These are phyloP conservation scores for Anolis sagrei DNA, from an alignment of 2,113 vertebrate species.

Conservation along the genomic window DNA sequence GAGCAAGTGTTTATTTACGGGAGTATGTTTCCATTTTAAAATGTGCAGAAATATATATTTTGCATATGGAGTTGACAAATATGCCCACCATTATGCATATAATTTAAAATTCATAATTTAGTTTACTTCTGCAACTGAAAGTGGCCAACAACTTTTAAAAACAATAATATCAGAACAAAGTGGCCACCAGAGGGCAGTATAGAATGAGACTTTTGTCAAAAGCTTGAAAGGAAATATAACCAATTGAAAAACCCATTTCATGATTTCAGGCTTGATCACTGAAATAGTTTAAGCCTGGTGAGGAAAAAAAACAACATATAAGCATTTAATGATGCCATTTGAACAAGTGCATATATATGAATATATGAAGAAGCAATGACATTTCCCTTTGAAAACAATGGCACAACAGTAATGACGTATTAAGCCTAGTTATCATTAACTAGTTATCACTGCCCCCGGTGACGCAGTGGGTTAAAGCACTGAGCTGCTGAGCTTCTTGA, in stretches of 20 bases:
- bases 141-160: not conserved
- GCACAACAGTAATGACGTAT: not conserved
- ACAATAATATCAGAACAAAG: not conserved
- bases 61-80: not conserved
- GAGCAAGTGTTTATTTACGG: not conserved
- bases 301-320: not conserved
- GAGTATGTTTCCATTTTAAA: not conserved
- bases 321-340: not conserved
- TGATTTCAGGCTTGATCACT: not conserved
- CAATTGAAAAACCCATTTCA: constrained; percentile 23
- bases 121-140: not conserved
- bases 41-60: not conserved
- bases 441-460: too few relatives aligned
- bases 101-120: not conserved
- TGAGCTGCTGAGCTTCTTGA: too few relatives aligned
- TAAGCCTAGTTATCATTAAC: not conserved
- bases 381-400: not conserved
- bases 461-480: too few relatives aligned
- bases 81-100: not conserved
- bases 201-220: not conserved
- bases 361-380: not conserved
- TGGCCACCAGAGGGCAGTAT: not conserved
- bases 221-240: not conserved
- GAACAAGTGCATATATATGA: not conserved
- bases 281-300: not conserved